phyloP scores from a whole-genome alignment of 64 coral and sea anemone species.

The Montipora capricornis region DNA sequence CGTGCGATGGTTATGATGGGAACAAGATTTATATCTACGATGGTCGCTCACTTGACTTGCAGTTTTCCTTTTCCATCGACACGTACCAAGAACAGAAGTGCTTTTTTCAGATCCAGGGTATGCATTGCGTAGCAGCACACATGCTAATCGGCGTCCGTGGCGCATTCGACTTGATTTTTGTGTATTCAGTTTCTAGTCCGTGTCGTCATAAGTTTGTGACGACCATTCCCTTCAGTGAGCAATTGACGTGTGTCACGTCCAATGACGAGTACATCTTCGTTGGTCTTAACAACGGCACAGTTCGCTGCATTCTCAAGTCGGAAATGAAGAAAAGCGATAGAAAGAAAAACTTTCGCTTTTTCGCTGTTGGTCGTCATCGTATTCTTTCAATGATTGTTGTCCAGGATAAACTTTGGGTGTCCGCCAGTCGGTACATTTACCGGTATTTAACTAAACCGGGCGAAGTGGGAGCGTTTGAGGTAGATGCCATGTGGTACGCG shows the following conservation, averaged over 20 bases:
- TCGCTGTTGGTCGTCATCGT: constrained; percentile 74
- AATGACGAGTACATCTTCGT: constrained; percentile 77
- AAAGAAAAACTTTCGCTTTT: constrained; percentile 40
- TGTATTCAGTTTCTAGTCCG: constrained; percentile 32
- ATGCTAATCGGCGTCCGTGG: constrained; percentile 84
- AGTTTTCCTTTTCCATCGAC: constrained; percentile 72
- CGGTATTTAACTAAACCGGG: constrained; percentile 75
- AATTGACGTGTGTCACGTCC: constrained; percentile 72
- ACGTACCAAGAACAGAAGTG: constrained; percentile 43
- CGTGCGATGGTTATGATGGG: constrained; percentile 59
- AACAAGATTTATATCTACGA: constrained; percentile 86
- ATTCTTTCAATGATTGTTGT: constrained; percentile 75
- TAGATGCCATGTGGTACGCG: constrained; percentile 91
- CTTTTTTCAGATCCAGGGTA: constrained; percentile 72
- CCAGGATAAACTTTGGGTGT: constrained; percentile 82
- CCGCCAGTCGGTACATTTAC: constrained; percentile 84
- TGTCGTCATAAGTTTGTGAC: constrained; percentile 56
- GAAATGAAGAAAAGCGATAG: constrained; percentile 81
- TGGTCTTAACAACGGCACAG: constrained; percentile 71
- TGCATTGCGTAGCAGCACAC: constrained; percentile 60
- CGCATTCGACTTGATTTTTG: constrained; percentile 27
- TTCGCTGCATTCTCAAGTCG: constrained; percentile 79
- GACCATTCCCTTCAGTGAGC: constrained; percentile 60
- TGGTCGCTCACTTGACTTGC: constrained; percentile 58
- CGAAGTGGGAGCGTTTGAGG: constrained; percentile 92